These are phyloP conservation scores for Drosophila mimetica DNA, from an alignment of 2,888 invertebrate species.

Conservation along the genomic window DNA sequence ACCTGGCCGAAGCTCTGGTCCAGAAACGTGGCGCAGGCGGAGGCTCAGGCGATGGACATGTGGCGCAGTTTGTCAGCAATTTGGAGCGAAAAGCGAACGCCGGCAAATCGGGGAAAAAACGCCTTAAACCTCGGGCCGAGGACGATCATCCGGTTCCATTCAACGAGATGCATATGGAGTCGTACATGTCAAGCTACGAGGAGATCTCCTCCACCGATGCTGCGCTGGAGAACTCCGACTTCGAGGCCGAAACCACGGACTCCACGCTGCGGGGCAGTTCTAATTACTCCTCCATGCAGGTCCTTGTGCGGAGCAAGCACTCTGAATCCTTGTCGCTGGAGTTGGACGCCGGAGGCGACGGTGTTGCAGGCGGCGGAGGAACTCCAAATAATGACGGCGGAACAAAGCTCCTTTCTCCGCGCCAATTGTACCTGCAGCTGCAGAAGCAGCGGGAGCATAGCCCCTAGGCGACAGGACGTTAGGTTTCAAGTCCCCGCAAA, in stretches of 20 bases:
- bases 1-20: conserved; percentile 12
- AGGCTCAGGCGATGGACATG: conserved; percentile 41
- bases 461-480: conserved; percentile 19
- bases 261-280: conserved; percentile 15
- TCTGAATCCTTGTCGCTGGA: conserved; percentile 16
- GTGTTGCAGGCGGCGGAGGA: conserved; percentile 20
- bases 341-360: conserved; percentile 4
- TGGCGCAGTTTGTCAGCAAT: conserved; percentile 51
- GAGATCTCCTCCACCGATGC: conserved; percentile 31
- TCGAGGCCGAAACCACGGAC: conserved; percentile 40
- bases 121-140: conserved; percentile 42
- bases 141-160: conserved; percentile 6
- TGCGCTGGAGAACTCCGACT: conserved; percentile 32
- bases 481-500: background rate
- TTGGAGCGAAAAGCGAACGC: conserved; percentile 50
- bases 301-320: conserved; percentile 55
- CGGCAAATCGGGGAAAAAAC: conserved; percentile 44
- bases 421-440: conserved; percentile 44
- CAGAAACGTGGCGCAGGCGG: conserved; percentile 6
- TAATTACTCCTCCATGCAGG: conserved; percentile 42
- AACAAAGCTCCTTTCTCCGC: conserved; percentile 48
- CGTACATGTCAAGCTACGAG: conserved; percentile 49
- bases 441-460: conserved; percentile 32
- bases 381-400: background rate
- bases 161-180: conserved; percentile 34